Evolutionary conservation across 2,113 vertebrate genomes (phyloP).

Genomic region (Dasyurus viverrinus): DNA sequence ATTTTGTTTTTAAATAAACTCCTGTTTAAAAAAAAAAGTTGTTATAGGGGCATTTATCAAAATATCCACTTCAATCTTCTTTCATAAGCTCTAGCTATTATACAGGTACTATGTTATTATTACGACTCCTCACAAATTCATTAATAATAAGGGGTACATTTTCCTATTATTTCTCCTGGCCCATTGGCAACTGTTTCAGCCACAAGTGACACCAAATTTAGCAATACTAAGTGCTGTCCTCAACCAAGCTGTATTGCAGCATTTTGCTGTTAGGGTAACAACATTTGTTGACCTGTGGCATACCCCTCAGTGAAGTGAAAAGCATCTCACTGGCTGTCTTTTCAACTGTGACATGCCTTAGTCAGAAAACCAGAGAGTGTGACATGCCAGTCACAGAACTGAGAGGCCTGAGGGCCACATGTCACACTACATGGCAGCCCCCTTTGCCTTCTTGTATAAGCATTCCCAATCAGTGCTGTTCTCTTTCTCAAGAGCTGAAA

Average conservation of each 20-base stretch:
- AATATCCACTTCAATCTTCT: background rate
- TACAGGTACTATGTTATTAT: background rate
- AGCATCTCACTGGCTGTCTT: slow-evolving; percentile 71
- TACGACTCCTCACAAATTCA: slow-evolving; percentile 18
- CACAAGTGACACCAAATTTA: background rate
- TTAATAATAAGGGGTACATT: slow-evolving; percentile 24
- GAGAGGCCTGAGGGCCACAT: slow-evolving; percentile 63
- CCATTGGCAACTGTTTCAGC: slow-evolving; percentile 46
- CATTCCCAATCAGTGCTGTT: slow-evolving; percentile 54
- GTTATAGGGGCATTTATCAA: background rate
- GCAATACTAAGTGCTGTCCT: slow-evolving; percentile 1
- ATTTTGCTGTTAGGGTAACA: slow-evolving; percentile 48
- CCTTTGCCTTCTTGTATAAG: slow-evolving; percentile 34
- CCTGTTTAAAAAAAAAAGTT: slow-evolving; percentile 21
- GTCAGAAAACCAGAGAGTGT: slow-evolving; percentile 77
- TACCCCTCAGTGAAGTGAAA: slow-evolving; percentile 71
- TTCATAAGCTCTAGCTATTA: background rate
- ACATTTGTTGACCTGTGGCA: slow-evolving; percentile 52
- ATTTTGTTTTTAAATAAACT: slow-evolving; percentile 41
- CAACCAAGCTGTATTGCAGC: background rate
- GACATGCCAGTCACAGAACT: slow-evolving; percentile 73
- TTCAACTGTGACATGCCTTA: slow-evolving; percentile 73
- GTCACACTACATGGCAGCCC: slow-evolving; percentile 42
- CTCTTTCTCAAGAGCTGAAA: slow-evolving; percentile 47
- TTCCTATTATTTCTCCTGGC: slow-evolving; percentile 16